A percentile compares a stretch with the other conserved stretches of the same genome.
These are phyloP conservation scores for Dendrolimus kikuchii DNA, from an alignment of 1,140 invertebrate genomes.

Conservation along the genomic window DNA sequence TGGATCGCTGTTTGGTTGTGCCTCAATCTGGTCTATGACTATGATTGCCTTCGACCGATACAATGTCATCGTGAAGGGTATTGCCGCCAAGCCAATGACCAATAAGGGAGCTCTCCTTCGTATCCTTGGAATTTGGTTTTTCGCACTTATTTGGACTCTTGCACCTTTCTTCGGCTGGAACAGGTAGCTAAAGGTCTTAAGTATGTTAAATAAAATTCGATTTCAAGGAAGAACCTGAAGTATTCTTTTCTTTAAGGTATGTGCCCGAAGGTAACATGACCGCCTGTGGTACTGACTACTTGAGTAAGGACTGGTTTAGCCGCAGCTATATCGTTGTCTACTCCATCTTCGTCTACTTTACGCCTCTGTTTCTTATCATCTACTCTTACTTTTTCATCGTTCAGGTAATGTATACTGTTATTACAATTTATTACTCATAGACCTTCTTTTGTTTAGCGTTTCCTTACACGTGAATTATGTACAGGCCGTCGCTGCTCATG, in stretches of 20 bases:
- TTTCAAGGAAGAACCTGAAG: too few relatives aligned
- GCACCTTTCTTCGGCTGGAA: slow-evolving; percentile 81
- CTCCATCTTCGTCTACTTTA: slow-evolving; percentile 76
- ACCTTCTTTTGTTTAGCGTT: too few relatives aligned
- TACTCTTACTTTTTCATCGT: slow-evolving; percentile 83
- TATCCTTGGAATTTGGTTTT: slow-evolving; percentile 80
- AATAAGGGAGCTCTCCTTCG: slow-evolving; percentile 78
- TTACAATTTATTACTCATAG: too few relatives aligned
- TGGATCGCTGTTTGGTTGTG: slow-evolving; percentile 86
- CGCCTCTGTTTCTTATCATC: slow-evolving; percentile 78
- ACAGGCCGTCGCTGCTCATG: slow-evolving; percentile 79
- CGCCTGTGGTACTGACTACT: slow-evolving; percentile 85
- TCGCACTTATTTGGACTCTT: slow-evolving; percentile 79
- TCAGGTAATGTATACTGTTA: slow-evolving; percentile 62
- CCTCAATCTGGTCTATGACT: slow-evolving; percentile 90
- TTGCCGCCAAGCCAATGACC: slow-evolving; percentile 79
- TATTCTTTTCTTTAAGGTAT: slow-evolving; percentile 69
- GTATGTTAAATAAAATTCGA: too few relatives aligned
- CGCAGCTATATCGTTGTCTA: slow-evolving; percentile 79
- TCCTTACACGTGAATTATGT: too few relatives aligned
- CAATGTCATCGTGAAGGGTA: slow-evolving; percentile 88
- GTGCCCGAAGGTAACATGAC: slow-evolving; percentile 88
- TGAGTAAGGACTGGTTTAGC: slow-evolving; percentile 76
- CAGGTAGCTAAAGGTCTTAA: slow-evolving; percentile 51
- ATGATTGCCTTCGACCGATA: slow-evolving; percentile 90